phyloP scores from a whole-genome alignment of 2,797 vertebrate species.

The Helarctos malayanus region DNA sequence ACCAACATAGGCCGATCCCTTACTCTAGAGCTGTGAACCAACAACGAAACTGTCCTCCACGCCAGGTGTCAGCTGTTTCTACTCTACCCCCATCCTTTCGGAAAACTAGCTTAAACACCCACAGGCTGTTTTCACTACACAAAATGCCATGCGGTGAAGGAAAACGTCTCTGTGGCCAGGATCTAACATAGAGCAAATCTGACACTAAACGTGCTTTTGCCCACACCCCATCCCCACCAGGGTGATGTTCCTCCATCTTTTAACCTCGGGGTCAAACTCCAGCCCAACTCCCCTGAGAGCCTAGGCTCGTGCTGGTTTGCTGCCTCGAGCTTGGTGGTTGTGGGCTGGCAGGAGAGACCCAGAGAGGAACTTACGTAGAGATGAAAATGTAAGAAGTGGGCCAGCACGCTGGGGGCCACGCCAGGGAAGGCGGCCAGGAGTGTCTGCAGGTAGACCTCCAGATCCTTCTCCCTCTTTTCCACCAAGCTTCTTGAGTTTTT shows the following conservation, averaged over 20 bases:
- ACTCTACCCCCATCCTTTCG: not conserved
- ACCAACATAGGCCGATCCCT: not conserved
- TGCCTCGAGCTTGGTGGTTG: not conserved
- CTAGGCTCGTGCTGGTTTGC: not conserved
- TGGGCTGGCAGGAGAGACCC: not conserved
- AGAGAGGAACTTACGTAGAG: conserved; percentile 95
- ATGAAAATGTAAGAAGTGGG: conserved; percentile 95
- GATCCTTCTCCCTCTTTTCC: conserved; percentile 96
- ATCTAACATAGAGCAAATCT: not conserved
- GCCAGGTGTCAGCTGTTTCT: conserved; percentile 16
- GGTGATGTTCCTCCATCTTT: not conserved
- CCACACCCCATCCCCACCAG: not conserved
- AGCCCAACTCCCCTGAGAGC: not conserved
- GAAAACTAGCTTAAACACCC: conserved; percentile 23
- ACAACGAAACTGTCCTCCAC: not conserved
- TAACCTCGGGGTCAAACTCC: not conserved
- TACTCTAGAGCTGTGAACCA: not conserved
- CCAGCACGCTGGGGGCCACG: conserved; percentile 93
- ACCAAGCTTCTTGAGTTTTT: conserved; percentile 98
- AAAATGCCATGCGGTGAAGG: not conserved
- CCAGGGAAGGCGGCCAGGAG: conserved; percentile 94
- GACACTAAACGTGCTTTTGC: not conserved
- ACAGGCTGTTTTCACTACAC: not conserved
- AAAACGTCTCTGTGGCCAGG: not conserved
- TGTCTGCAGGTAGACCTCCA: conserved; percentile 96